phyloP scores from a whole-genome alignment of 1,140 invertebrate genomes.

The Neodiprion lecontei region DNA sequence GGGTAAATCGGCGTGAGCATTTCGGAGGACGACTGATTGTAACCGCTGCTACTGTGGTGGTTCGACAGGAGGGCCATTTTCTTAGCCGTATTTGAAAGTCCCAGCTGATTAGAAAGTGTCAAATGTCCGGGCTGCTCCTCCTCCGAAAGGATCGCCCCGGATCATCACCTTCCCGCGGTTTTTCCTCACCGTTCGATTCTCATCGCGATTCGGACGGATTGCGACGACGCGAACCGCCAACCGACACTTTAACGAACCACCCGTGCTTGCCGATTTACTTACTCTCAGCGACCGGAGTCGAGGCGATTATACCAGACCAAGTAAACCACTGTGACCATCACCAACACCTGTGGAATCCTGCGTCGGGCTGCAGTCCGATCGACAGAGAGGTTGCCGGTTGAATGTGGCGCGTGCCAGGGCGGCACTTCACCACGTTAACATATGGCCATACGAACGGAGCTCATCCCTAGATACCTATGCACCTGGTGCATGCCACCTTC shows the following conservation, averaged over 20 bases:
- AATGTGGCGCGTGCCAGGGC: slow-evolving; percentile 6
- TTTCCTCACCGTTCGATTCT: too few relatives aligned
- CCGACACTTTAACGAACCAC: too few relatives aligned
- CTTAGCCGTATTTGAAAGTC: background rate
- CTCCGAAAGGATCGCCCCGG: slow-evolving; percentile 1
- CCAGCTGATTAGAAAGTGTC: background rate
- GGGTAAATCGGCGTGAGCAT: slow-evolving; percentile 44
- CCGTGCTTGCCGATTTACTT: too few relatives aligned
- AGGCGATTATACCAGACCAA: too few relatives aligned
- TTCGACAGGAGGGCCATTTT: slow-evolving; percentile 55
- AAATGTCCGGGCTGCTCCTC: background rate
- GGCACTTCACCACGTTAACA: slow-evolving; percentile 5
- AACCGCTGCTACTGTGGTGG: slow-evolving; percentile 40
- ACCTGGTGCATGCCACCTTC: slow-evolving; percentile 5
- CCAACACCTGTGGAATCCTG: background rate
- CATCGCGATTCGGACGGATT: too few relatives aligned
- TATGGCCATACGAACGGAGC: background rate
- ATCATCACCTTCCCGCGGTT: background rate
- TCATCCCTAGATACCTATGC: slow-evolving; percentile 5
- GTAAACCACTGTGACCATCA: background rate
- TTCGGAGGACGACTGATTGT: slow-evolving; percentile 42
- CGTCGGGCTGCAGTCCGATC: background rate
- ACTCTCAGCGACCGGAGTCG: too few relatives aligned
- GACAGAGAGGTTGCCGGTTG: slow-evolving; percentile 3
- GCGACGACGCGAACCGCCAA: too few relatives aligned